A percentile compares a stretch with the other conserved stretches of the same genome.
phyloP scores from a whole-genome alignment of 2,888 invertebrate genomes.

The Stomorhina lunata region DNA sequence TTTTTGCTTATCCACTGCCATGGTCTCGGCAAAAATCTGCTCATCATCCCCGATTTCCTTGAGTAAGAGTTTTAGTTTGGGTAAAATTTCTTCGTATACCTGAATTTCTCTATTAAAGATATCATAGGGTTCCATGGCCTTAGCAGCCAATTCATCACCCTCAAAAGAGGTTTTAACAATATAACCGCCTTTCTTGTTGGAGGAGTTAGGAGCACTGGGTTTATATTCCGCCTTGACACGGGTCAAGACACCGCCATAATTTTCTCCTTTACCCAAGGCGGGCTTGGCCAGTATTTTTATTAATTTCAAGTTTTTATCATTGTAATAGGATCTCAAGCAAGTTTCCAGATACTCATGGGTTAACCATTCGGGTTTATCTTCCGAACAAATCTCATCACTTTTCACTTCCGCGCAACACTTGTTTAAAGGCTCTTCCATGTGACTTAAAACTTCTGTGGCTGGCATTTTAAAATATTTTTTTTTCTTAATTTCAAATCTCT shows the following conservation, averaged over 20 bases:
- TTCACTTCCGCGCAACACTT: neutral
- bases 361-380: conserved; percentile 73
- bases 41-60: conserved; percentile 72
- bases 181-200: conserved; percentile 68
- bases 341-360: conserved; percentile 72
- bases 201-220: conserved; percentile 38
- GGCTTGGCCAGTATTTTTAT: conserved; percentile 68
- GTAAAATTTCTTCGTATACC: conserved; percentile 76
- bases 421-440: conserved; percentile 64
- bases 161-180: conserved; percentile 77
- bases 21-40: conserved; percentile 75
- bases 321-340: conserved; percentile 70
- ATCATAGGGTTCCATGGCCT: conserved; percentile 75
- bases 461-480: conserved; percentile 66
- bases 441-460: conserved; percentile 70
- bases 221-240: conserved; percentile 71
- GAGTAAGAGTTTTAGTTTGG: conserved; percentile 74
- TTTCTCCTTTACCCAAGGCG: conserved; percentile 77
- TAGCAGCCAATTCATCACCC: conserved; percentile 72
- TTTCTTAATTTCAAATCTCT: neutral
- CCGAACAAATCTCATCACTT: conserved; percentile 28
- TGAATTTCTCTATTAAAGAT: conserved; percentile 78
- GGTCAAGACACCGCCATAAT: conserved; percentile 76
- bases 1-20: conserved; percentile 75
- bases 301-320: conserved; percentile 71